Percentiles rank a stretch among this genome's conserved stretches.
Evolutionary conservation across 1,140 invertebrate species (phyloP).

Genomic region (Drosophila melanogaster): Release_6_plus_ISO1_MT NT_033779.5:17233001-17233500

Average conservation of each 20-base stretch:
- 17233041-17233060: slow-evolving; percentile 9
- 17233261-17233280: slow-evolving; percentile 21
- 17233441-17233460: too few relatives aligned
- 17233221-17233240: slow-evolving; percentile 7
- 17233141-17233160: slow-evolving; percentile 33
- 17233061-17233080: slow-evolving; percentile 2
- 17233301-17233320: slow-evolving; percentile 34
- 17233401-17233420: too few relatives aligned
- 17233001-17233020: slow-evolving; percentile 71
- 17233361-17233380: not conserved
- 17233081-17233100: slow-evolving; percentile 12
- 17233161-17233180: slow-evolving; percentile 61
- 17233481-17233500: too few relatives aligned
- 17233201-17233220: slow-evolving; percentile 16
- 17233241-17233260: slow-evolving; percentile 33
- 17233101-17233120: slow-evolving; percentile 3
- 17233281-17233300: slow-evolving; percentile 58
- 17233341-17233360: slow-evolving; percentile 11
- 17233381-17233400: too few relatives aligned
- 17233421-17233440: too few relatives aligned
- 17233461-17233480: too few relatives aligned
- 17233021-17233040: slow-evolving; percentile 31
- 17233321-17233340: slow-evolving; percentile 26
- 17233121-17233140: slow-evolving; percentile 27
- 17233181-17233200: slow-evolving; percentile 52